phyloP scores from a whole-genome alignment of 92 coral and sea anemone genomes.

The Phymanthus crucifer region DNA sequence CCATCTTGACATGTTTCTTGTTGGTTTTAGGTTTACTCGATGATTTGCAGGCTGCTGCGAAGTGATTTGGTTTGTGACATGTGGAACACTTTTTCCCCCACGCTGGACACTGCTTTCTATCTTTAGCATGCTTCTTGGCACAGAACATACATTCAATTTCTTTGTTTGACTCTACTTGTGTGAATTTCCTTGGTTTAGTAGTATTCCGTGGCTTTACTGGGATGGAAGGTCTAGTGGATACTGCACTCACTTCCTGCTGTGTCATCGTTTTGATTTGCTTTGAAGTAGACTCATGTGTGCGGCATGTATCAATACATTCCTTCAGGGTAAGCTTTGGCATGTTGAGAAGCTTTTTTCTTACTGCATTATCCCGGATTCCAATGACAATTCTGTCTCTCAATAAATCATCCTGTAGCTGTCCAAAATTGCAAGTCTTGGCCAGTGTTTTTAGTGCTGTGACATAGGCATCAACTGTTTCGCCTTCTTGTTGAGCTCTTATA shows the following conservation, averaged over 20 bases:
- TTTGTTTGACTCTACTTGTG: neutral
- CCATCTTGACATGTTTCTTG: too few species aligned
- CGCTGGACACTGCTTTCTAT: conserved; percentile 54
- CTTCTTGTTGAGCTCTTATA: conserved; percentile 62
- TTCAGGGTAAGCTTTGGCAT: conserved; percentile 45
- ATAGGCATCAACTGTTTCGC: conserved; percentile 66
- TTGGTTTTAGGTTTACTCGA: neutral
- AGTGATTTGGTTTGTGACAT: conserved; percentile 48
- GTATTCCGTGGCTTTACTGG: neutral
- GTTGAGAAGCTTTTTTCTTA: conserved; percentile 36
- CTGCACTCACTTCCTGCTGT: conserved; percentile 5
- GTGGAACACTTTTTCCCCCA: conserved; percentile 53
- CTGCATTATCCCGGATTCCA: conserved; percentile 43
- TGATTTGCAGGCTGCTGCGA: conserved; percentile 40
- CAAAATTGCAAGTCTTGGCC: conserved; percentile 70
- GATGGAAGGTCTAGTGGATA: neutral
- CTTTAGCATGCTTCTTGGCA: conserved; percentile 41
- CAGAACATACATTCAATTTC: conserved; percentile 49
- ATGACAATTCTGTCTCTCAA: conserved; percentile 39
- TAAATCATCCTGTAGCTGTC: conserved; percentile 49
- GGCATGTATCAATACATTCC: conserved; percentile 33
- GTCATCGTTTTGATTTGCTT: conserved; percentile 14
- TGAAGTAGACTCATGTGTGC: conserved; percentile 37
- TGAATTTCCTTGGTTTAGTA: neutral
- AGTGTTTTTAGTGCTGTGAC: conserved; percentile 60